Evolutionary conservation across 2,797 vertebrate species (phyloP), one percentile per base, ranked within the genome.

Genomic region (Pseudotriccus pelzelni): DNA sequence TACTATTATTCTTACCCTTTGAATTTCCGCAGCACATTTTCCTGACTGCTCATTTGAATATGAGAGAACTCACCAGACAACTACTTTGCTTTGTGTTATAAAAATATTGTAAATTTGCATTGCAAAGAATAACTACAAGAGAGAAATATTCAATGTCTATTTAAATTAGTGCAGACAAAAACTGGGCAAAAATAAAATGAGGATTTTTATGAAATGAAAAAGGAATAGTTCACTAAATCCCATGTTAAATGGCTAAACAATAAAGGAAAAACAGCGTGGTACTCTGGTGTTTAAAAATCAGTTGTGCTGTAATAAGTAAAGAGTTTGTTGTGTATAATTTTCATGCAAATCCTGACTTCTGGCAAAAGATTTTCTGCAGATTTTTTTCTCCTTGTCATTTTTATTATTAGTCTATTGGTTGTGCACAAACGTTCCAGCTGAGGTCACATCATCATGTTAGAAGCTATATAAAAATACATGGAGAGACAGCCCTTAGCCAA

Each of bases 101-200:
- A 81, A 95, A 97, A 89, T 74, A 88, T 43, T 52, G 19, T 27
- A 66, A 66, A 94, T 96, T 95, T 93, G 75, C 87, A 96, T 95
- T 91, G 83, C 80, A 96, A 95, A 93, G 88, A 78, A 36, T 37
- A 75, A 27, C 25, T 64, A 53, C 64, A 49, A 78, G 53, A 77
- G 19, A 84, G 32, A 86, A 91, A 69, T 43, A 24, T 60, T 53
- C 44, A 91, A 89, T 69, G 16, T 43, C 67, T 83, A 28, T 81
- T 95, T 92, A 84, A 96, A 90, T 68, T 30, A 84, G 5, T 36
- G 46, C 52, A 59, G 16, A 52, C 19, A 6, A 78, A 92, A 86
- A 66, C 39, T 74, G 37, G 24, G 52, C 7, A 92, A 90, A 94
- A 93, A 72, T 88, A 62, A 69, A 84, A 76, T 53, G 2, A 72